Evolutionary conservation across 2,113 vertebrate genomes (phyloP).

Genomic region (Psophia crepitans): DNA sequence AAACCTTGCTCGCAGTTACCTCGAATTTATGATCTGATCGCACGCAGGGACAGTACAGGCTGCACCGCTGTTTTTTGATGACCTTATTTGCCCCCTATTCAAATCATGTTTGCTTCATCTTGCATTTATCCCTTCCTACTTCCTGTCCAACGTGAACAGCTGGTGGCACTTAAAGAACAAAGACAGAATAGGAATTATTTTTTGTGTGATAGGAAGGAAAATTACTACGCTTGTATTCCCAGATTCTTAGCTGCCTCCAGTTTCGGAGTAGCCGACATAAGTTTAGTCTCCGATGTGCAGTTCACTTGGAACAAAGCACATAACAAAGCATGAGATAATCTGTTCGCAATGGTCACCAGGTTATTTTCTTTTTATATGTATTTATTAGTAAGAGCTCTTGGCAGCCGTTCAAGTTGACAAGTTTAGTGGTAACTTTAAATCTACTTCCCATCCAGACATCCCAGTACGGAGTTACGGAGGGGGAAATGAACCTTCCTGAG

Average conservation of each 20-base stretch:
- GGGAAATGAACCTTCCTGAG: not conserved
- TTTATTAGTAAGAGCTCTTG: not conserved
- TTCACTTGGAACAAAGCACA: not conserved
- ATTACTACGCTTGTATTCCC: not conserved
- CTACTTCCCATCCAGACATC: not conserved
- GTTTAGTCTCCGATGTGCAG: not conserved
- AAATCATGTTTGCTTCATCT: not conserved
- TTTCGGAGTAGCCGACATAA: not conserved
- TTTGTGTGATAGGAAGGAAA: not conserved
- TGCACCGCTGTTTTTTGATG: not conserved
- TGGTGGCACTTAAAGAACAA: not conserved
- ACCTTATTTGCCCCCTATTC: not conserved
- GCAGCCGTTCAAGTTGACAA: not conserved
- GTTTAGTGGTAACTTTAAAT: not conserved
- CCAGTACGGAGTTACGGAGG: not conserved
- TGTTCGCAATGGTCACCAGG: not conserved
- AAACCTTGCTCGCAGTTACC: not conserved
- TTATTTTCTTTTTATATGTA: not conserved
- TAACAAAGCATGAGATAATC: not conserved
- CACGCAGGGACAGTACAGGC: not conserved
- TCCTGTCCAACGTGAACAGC: conserved; percentile 4
- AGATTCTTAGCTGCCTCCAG: not conserved
- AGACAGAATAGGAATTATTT: not conserved
- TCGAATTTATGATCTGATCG: rapidly evolving
- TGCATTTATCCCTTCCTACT: not conserved